A percentile compares a stretch with the other conserved stretches of the same genome.
phyloP scores from a whole-genome alignment of 2,113 vertebrate genomes.

The Solea solea region DNA sequence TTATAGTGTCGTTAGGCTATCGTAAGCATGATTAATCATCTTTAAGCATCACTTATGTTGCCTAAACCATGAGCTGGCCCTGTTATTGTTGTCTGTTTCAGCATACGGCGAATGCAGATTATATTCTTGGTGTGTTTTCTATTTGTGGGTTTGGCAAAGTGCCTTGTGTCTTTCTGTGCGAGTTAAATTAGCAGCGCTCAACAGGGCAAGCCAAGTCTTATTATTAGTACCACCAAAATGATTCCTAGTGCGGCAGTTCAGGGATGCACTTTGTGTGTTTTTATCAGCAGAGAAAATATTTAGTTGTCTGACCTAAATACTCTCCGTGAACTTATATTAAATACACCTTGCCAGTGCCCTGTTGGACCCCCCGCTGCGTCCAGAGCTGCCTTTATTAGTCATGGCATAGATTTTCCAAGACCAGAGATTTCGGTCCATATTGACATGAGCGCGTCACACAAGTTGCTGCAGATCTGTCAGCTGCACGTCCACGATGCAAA shows the following conservation, averaged over 20 bases:
- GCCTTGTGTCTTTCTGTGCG: conserved; percentile 32
- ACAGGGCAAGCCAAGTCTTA: conserved; percentile 43
- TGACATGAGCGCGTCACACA: too few relatives aligned
- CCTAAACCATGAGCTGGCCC: background rate
- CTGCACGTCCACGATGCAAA: too few relatives aligned
- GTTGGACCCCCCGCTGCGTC: too few relatives aligned
- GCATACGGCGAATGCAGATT: conserved; percentile 18
- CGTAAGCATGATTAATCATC: background rate
- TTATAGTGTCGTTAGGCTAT: background rate
- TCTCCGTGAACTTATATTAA: background rate
- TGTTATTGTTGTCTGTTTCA: conserved; percentile 1
- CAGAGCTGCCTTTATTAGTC: too few relatives aligned
- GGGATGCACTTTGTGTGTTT: conserved; percentile 10
- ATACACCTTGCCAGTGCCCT: too few relatives aligned
- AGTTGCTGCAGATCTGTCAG: too few relatives aligned
- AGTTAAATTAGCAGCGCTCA: conserved; percentile 44
- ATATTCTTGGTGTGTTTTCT: conserved; percentile 29
- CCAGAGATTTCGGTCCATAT: too few relatives aligned
- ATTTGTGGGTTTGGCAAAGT: conserved; percentile 47
- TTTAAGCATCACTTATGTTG: background rate
- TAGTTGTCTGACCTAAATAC: conserved; percentile 2
- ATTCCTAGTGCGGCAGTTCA: conserved; percentile 11
- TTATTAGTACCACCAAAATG: conserved; percentile 43
- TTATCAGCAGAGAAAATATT: background rate
- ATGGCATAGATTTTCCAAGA: too few relatives aligned